phyloP scores from a whole-genome alignment of 2,113 vertebrate genomes.

The Dipodomys stephensi region DNA sequence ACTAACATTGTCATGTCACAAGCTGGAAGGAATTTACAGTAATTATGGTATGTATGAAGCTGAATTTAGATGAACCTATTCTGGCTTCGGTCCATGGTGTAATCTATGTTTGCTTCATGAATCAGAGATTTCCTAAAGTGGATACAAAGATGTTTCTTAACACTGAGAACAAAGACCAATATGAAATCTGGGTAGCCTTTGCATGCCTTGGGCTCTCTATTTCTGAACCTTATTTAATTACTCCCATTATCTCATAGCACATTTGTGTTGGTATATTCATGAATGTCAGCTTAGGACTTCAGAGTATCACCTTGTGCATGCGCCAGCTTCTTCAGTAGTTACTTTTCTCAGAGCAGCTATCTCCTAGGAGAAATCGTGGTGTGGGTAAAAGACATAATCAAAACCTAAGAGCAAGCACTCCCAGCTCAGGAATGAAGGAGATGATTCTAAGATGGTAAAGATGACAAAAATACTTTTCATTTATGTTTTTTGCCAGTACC shows the following conservation, averaged over 20 bases:
- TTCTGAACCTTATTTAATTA: not conserved
- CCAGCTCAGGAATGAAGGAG: not conserved
- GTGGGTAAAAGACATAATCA: not conserved
- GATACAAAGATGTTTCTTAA: not conserved
- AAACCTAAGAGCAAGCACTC: not conserved
- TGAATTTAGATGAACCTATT: constrained; percentile 29
- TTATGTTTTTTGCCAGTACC: too few species aligned
- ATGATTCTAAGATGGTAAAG: constrained; percentile 9
- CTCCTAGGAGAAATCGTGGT: not conserved
- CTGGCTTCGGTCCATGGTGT: not conserved
- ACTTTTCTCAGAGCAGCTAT: not conserved
- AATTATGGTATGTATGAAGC: not conserved
- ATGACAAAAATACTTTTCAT: not conserved
- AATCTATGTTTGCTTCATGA: constrained; percentile 30
- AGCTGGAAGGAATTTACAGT: not conserved
- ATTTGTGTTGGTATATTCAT: not conserved
- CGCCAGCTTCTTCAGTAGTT: not conserved
- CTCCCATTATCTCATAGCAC: not conserved
- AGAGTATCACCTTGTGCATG: not conserved
- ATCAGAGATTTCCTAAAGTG: not conserved
- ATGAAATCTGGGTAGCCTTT: not conserved
- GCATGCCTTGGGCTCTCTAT: not conserved
- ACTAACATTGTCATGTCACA: not conserved
- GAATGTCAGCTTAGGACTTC: not conserved
- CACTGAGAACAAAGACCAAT: not conserved